phyloP scores from a whole-genome alignment of 2,888 invertebrate species.

The Ditula angustiorana region DNA sequence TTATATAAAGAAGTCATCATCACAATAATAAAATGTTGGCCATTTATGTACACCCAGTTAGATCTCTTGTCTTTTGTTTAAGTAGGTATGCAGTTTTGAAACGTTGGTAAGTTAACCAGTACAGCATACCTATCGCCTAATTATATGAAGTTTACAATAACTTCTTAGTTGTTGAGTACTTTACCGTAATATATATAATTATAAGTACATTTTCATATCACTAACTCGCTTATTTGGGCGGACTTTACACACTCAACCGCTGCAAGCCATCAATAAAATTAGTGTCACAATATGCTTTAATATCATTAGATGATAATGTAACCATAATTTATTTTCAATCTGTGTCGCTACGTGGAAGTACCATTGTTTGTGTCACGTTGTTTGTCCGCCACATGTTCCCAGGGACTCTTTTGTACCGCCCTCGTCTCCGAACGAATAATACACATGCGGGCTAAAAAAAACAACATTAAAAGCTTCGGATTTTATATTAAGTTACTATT shows the following conservation, averaged over 20 bases:
- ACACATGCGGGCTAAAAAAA: constrained; percentile 72
- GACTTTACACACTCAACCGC: background rate
- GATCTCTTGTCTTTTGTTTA: no score
- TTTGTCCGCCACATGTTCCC: constrained; percentile 71
- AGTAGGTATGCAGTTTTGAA: no score
- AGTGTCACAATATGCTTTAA: constrained; percentile 28
- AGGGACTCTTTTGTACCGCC: constrained; percentile 59
- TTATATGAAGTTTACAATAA: no score
- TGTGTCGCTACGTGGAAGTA: constrained; percentile 41
- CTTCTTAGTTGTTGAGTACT: no score
- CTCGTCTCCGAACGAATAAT: constrained; percentile 54
- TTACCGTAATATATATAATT: no score
- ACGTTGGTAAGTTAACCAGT: no score
- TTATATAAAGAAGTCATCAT: background rate
- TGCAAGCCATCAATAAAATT: constrained; percentile 25
- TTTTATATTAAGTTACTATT: constrained; percentile 31
- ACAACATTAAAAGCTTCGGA: constrained; percentile 39
- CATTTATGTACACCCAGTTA: no score
- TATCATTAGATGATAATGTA: constrained; percentile 34
- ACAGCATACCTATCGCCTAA: no score
- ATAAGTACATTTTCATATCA: no score
- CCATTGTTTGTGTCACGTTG: constrained; percentile 62
- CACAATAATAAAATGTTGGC: no score
- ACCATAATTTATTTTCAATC: constrained; percentile 33
- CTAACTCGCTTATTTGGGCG: background rate